Evolutionary conservation across 2,113 vertebrate species (phyloP).

Genomic region (Acrocephalus kingi): DNA sequence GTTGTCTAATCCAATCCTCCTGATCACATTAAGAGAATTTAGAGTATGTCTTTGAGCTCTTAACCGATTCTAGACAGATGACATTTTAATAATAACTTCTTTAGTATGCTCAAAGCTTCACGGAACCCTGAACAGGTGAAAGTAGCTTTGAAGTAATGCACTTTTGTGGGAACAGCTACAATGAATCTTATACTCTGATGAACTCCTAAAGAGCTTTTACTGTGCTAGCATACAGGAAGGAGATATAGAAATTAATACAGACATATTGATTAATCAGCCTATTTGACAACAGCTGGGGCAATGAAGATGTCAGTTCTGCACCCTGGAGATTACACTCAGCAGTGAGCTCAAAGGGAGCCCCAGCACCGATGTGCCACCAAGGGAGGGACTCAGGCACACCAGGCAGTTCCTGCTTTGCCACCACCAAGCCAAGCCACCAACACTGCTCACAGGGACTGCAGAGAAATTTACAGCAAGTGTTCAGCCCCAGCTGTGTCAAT

Average conservation of each 20-base stretch:
- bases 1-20: background rate
- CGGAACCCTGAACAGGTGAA: background rate
- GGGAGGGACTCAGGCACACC: accelerated
- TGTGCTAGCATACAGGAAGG: background rate
- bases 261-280: background rate
- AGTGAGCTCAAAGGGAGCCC: background rate
- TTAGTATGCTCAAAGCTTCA: background rate
- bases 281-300: background rate
- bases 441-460: background rate
- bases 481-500: background rate
- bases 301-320: background rate
- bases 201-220: background rate
- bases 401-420: background rate
- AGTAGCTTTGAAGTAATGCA: background rate
- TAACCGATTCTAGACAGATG: background rate
- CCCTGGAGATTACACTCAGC: accelerated
- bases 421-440: background rate
- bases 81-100: background rate
- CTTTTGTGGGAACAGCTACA: background rate
- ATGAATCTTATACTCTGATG: background rate
- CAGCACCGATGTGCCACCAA: accelerated
- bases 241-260: background rate
- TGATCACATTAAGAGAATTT: background rate
- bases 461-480: background rate
- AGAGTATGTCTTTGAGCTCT: background rate